Percentiles rank a stretch among this genome's conserved stretches.
phyloP scores from a whole-genome alignment of 2,113 vertebrate genomes.

The Mystacornis crossleyi region DNA sequence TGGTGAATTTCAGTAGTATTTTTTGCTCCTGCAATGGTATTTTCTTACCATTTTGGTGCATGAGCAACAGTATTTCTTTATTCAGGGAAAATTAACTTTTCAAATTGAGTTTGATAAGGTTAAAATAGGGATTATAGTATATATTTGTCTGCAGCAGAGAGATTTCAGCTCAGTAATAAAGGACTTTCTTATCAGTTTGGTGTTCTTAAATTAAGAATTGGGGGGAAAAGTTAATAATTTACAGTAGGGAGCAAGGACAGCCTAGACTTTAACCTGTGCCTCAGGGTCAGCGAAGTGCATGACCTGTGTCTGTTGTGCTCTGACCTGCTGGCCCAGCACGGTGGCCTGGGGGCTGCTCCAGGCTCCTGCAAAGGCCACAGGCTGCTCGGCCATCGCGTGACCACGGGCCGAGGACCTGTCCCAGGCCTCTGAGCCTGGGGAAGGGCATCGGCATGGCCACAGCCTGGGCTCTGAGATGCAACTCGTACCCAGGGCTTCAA shows the following conservation, averaged over 20 bases:
- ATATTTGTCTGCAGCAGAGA: background rate
- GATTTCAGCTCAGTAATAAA: background rate
- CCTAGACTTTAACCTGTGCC: background rate
- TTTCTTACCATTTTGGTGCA: background rate
- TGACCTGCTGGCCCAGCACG: background rate
- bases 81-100: background rate
- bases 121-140: background rate
- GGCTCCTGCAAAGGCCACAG: accelerated
- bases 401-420: background rate
- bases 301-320: background rate
- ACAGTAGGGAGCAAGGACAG: background rate
- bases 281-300: background rate
- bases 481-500: background rate
- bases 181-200: background rate
- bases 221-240: conserved; percentile 1
- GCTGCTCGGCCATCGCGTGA: accelerated
- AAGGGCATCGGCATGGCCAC: background rate
- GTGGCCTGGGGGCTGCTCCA: accelerated
- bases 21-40: background rate
- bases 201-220: background rate
- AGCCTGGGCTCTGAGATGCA: background rate
- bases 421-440: background rate
- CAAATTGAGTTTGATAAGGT: background rate
- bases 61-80: background rate
- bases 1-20: background rate